Base-by-base conservation (phyloP, 1,140 invertebrate species). In the Pemphigus obesinymphae region DNA sequence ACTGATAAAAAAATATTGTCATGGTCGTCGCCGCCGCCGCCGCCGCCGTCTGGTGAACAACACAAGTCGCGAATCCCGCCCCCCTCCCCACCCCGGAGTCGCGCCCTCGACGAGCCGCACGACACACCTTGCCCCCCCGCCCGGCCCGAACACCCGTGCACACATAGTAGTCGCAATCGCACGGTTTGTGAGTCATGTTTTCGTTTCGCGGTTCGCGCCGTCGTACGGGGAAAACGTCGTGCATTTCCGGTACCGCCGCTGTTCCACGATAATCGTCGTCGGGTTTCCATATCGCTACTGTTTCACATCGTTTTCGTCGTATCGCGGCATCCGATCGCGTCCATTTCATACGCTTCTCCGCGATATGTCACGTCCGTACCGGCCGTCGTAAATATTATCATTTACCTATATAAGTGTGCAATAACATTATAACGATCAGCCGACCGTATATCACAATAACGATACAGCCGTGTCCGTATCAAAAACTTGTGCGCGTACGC, bases 161-260 rank as follows among this genome's bases (percentile, higher is more conserved):
- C n/a, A 13, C 53, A 13, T 11, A 78, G 73, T 58, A 37, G 73
- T 78, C 6, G 50, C 73, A 55, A 58, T 78, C 53, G 31, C 11
- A 75, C 43, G 45, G 11, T 20, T 53, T 58, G 73, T 58, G 73
- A 78, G 31, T 78, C 73, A 78, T 58, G 31, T 40, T 75, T 37
- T 34, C 48, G 31, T 72, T 31, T 73, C 50, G 73, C 48, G 50
- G 40, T 20, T 73, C 50, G 8, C 11, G 6, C 34, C 15, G 20
- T n/a, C 23, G 37, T 45, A 17, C 23, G 73, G 29, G 53, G 34
- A 55, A 78, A 78, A 55, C 53, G 13, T 58, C 73, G 50, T 45
- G 34, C 31, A 58, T 8, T 78, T 78, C 73, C 73, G 73, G 73
- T 78, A 58, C 13, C 43, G 26, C 70, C 45, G n/a, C 43, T 45